Percentiles rank a stretch among this genome's conserved stretches.
Conservation (phyloP, 1,140 invertebrate genomes). For the Drosophila pallidifrons region DNA sequence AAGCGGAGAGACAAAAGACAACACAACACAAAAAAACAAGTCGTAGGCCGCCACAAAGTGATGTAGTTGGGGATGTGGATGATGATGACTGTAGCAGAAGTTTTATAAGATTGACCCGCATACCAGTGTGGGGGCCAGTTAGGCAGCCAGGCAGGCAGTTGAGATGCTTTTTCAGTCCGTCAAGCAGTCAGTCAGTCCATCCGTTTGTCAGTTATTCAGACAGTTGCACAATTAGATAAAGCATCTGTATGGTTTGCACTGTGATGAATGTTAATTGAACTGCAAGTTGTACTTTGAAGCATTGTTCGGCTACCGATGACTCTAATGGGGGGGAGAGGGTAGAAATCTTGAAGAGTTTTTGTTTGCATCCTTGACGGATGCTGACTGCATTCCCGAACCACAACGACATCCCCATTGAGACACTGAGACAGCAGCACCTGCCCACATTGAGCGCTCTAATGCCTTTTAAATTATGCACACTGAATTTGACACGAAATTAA, state of each 20-base stretch:
- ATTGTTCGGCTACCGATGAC: conserved; percentile 42
- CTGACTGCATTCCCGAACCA: conserved; percentile 26
- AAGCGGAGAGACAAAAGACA: conserved; percentile 40
- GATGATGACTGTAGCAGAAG: conserved; percentile 64
- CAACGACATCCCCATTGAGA: neutral
- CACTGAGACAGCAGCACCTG: conserved; percentile 25
- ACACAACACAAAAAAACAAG: conserved; percentile 25
- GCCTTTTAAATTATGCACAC: conserved; percentile 44
- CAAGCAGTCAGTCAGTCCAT: conserved; percentile 16
- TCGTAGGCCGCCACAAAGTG: conserved; percentile 63
- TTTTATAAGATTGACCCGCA: conserved; percentile 76
- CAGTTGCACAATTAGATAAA: conserved; percentile 73
- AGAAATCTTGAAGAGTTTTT: conserved; percentile 50
- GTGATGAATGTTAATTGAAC: conserved; percentile 79
- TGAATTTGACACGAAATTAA: conserved; percentile 50
- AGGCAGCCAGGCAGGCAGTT: conserved; percentile 4
- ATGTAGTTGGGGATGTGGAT: conserved; percentile 28
- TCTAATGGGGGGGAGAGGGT: conserved; percentile 41
- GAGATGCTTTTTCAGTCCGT: too few species aligned
- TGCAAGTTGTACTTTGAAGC: conserved; percentile 56
- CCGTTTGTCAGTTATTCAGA: conserved; percentile 39
- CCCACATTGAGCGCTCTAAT: conserved; percentile 34
- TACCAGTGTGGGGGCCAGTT: conserved; percentile 63
- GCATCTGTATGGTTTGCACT: conserved; percentile 66
- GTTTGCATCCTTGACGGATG: conserved; percentile 65